Evolutionary conservation across 2,888 invertebrate species (phyloP).

Genomic region (Nasonia oneida): DNA sequence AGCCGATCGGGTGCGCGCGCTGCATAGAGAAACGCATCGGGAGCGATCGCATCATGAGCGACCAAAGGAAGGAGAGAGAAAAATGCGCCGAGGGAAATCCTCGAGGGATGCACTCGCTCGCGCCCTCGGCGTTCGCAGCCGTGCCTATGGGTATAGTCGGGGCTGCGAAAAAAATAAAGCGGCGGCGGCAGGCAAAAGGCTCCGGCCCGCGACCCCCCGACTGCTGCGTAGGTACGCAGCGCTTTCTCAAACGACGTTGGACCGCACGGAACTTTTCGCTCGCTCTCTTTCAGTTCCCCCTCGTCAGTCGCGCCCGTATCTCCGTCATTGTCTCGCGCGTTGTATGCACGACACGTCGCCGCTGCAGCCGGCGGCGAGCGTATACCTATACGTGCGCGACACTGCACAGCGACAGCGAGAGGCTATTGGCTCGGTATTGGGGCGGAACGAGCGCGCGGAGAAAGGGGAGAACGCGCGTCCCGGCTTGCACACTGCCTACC

Average conservation of each 20-base stretch:
- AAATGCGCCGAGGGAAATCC: not conserved
- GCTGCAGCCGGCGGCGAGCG: slow-evolving; percentile 43
- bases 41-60: too few relatives aligned
- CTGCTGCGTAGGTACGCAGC: not conserved
- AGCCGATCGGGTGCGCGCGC: too few relatives aligned
- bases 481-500: not conserved
- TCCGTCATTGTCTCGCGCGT: slow-evolving; percentile 39
- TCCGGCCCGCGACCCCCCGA: not conserved
- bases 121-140: not conserved
- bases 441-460: slow-evolving; percentile 47
- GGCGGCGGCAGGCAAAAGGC: slow-evolving; percentile 4
- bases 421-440: slow-evolving; percentile 54
- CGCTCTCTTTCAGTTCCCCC: slow-evolving; percentile 13
- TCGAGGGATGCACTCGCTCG: not conserved
- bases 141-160: not conserved
- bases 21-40: too few relatives aligned
- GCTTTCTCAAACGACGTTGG: slow-evolving; percentile 26
- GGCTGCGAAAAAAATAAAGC: not conserved
- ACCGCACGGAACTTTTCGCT: not conserved
- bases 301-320: not conserved
- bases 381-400: not conserved
- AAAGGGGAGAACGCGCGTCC: slow-evolving; percentile 61
- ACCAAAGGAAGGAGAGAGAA: not conserved
- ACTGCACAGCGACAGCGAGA: slow-evolving; percentile 12
- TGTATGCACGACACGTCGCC: slow-evolving; percentile 61